Conservation (phyloP, 2,888 invertebrate genomes). For the Phaedon cochleariae region DNA sequence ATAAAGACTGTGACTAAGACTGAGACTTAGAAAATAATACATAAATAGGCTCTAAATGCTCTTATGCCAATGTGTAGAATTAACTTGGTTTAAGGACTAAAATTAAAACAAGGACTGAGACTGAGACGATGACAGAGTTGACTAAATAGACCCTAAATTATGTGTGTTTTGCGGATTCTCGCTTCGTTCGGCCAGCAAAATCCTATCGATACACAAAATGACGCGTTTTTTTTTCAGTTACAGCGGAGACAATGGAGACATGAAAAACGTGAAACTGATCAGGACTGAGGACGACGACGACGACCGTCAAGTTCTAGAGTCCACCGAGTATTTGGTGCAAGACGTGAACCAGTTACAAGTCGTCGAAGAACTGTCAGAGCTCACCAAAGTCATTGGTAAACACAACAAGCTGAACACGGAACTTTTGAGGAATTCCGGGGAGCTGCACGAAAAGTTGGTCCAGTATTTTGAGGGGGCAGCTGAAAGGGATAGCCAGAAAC, state of each 20-base stretch:
- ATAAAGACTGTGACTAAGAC: no score
- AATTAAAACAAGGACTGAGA: no score
- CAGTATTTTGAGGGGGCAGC: conserved; percentile 29
- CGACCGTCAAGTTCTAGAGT: conserved; percentile 15
- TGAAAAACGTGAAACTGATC: conserved; percentile 22
- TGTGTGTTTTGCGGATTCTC: no score
- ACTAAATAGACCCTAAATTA: no score
- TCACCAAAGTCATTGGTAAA: conserved; percentile 28
- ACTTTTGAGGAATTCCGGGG: conserved; percentile 24
- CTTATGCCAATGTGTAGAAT: no score
- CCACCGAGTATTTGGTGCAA: conserved; percentile 25
- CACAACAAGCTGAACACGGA: conserved; percentile 25
- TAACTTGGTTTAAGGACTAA: no score
- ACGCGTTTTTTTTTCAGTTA: no score
- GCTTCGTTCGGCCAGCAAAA: no score
- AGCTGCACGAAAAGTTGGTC: conserved; percentile 30
- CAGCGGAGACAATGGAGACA: conserved; percentile 7
- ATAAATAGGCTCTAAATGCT: no score
- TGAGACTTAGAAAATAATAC: no score
- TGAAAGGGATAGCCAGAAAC: conserved; percentile 26
- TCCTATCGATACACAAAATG: no score
- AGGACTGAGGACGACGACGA: conserved; percentile 7
- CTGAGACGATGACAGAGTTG: no score
- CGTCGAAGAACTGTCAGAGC: conserved; percentile 29
- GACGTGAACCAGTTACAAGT: conserved; percentile 23